Evolutionary conservation across 2,797 vertebrate species (phyloP).

Genomic region (Malurus splendens): DNA sequence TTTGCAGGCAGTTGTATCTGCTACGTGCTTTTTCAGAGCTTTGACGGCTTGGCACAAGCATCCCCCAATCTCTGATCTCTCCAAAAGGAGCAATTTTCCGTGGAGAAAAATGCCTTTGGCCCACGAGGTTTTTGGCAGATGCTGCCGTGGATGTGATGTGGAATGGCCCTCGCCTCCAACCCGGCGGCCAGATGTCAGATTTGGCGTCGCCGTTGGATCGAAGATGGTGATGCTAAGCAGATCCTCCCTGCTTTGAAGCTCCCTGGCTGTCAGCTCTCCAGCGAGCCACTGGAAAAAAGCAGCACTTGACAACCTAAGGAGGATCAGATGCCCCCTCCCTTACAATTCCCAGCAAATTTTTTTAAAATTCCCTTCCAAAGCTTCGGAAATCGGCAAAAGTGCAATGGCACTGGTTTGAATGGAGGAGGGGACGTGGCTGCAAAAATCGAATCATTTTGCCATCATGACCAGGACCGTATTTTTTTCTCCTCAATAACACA

Average conservation of each 20-base stretch:
- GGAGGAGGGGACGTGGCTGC: background rate
- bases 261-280: conserved; percentile 32
- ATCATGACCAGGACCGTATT: background rate
- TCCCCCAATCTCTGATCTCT: conserved; percentile 41
- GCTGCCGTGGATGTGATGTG: conserved; percentile 26
- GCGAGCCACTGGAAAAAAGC: conserved; percentile 32
- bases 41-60: conserved; percentile 35
- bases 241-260: conserved; percentile 59
- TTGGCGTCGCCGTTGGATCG: conserved; percentile 36
- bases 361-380: background rate
- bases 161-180: conserved; percentile 35
- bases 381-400: background rate
- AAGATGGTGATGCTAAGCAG: conserved; percentile 48
- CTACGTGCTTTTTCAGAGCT: conserved; percentile 38
- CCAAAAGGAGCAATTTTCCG: conserved; percentile 48
- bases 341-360: background rate
- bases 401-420: background rate
- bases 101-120: conserved; percentile 22
- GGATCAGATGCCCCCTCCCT: background rate
- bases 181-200: conserved; percentile 51
- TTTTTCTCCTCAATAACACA: background rate
- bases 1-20: conserved; percentile 31
- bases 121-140: conserved; percentile 31
- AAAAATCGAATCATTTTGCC: background rate
- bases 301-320: background rate